phyloP scores from a whole-genome alignment of 1,140 invertebrate genomes.

The Drosophila sechellia region DNA sequence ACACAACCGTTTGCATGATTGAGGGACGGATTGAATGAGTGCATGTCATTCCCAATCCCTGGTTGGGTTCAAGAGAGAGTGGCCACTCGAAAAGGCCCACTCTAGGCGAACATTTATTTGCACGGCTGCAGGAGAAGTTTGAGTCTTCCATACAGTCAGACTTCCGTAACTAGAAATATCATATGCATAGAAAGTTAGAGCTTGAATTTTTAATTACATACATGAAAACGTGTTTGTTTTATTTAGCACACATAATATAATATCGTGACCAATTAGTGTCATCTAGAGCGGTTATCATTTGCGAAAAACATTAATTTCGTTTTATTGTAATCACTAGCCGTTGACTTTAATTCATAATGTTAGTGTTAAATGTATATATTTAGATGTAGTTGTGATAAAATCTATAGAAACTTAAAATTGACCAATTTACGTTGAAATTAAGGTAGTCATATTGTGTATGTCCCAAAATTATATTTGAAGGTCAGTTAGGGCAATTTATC shows the following conservation, averaged over 20 bases:
- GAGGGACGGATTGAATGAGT: slow-evolving; percentile 54
- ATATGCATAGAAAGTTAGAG: slow-evolving; percentile 4
- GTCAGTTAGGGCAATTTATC: not conserved
- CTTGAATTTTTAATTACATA: not conserved
- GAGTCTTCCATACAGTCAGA: slow-evolving; percentile 2
- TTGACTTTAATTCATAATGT: not conserved
- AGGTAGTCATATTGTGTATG: not conserved
- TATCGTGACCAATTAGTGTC: not conserved
- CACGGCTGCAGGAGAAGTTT: slow-evolving; percentile 13
- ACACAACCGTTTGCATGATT: slow-evolving; percentile 50
- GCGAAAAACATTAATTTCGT: not conserved
- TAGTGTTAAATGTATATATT: not conserved
- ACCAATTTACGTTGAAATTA: not conserved
- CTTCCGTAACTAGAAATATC: slow-evolving; percentile 7
- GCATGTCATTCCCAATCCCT: slow-evolving; percentile 56
- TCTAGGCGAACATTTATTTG: slow-evolving; percentile 55
- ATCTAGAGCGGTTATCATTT: not conserved
- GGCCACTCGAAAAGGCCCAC: slow-evolving; percentile 59
- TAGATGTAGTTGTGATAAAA: not conserved
- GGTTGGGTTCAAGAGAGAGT: slow-evolving; percentile 22
- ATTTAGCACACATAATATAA: too few species aligned
- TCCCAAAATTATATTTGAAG: not conserved
- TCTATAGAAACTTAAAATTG: not conserved
- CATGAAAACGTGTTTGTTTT: not conserved
- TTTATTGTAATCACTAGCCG: too few species aligned